These are phyloP conservation scores for Nematopogon swammerdamellus DNA, from an alignment of 2,888 invertebrate genomes.

Conservation along the genomic window DNA sequence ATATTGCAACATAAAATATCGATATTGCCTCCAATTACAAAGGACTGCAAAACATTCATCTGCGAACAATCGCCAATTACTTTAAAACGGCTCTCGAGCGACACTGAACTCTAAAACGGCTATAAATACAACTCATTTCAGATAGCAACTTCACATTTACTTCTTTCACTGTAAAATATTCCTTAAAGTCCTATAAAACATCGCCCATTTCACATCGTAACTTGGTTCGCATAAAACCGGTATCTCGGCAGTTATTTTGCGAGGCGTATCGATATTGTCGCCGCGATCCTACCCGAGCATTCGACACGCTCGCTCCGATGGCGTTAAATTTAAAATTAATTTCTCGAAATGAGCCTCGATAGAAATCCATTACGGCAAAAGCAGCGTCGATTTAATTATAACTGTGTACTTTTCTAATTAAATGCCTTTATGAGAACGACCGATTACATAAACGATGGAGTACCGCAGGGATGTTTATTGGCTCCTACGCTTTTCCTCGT, in stretches of 20 bases:
- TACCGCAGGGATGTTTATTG: not conserved
- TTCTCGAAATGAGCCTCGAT: constrained; percentile 10
- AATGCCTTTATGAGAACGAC: not conserved
- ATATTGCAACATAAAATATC: not conserved
- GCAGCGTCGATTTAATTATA: constrained; percentile 2
- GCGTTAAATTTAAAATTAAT: constrained; percentile 17
- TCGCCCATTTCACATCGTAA: not conserved
- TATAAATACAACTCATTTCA: not conserved
- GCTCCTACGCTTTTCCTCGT: not conserved
- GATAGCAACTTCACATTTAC: not conserved
- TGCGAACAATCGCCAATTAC: not conserved
- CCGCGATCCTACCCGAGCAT: constrained; percentile 8
- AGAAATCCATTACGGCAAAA: not conserved
- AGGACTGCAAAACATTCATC: not conserved
- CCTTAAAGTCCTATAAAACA: not conserved
- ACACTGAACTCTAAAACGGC: not conserved
- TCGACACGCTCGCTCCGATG: constrained; percentile 11
- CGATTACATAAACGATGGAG: not conserved
- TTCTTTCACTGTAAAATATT: not conserved
- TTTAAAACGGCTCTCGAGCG: not conserved
- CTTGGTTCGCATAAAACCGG: not conserved
- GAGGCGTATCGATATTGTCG: not conserved
- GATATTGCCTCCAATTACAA: not conserved
- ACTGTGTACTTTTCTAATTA: constrained; percentile 6
- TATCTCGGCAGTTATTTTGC: not conserved